Evolutionary conservation across 2,113 vertebrate species (phyloP), one percentile per base, ranked within the genome.

Genomic region (Picathartes gymnocephalus): DNA sequence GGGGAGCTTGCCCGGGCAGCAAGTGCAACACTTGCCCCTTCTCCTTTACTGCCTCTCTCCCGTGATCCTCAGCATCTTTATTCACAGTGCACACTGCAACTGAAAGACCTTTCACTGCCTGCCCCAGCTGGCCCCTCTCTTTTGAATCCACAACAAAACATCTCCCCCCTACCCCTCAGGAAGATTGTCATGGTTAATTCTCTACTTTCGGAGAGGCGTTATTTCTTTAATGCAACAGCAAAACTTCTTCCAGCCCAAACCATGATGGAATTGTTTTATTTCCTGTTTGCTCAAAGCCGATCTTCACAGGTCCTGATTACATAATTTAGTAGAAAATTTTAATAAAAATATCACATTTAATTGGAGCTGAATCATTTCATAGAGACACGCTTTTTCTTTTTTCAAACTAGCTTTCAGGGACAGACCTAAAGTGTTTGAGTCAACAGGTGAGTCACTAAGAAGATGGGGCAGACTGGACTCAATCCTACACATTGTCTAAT

Each of bases 1-100:
- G 74, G 39, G 10, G 44, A 84, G n/a, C n/a, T 51, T 13, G 4
- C 37, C 16, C 0, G 1, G 58, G 54, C 51, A 81, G 70, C 27
- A 40, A 2, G 4, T 2, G 1, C 72, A 35, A 13, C 6, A 2
- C n/a, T 39, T 1, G 0, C n/a, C 56, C 37, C 74, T 65, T 54
- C 68, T 88, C 45, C 70, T 40, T 31, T 1, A 0, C 35, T 8
- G 6, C 61, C 39, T 21, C 44, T 22, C 40, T 65, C 50, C 76
- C 0, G 0, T 27, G 35, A 56, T 39, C 39, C 65, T 76, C 81
- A 4, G 15, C 35, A 78, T 56, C 73, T 57, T 68, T 16, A 87
- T 69, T 71, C 74, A 92, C 66, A 47, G 74, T 1, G 7, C 2
- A 3, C 62, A 69, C 76, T 58, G 79, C 56, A 39, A 51, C 58